A percentile compares a stretch with the other conserved stretches of the same genome.
Conservation (phyloP, 1,140 invertebrate genomes). For the Whitmania pigra region DNA sequence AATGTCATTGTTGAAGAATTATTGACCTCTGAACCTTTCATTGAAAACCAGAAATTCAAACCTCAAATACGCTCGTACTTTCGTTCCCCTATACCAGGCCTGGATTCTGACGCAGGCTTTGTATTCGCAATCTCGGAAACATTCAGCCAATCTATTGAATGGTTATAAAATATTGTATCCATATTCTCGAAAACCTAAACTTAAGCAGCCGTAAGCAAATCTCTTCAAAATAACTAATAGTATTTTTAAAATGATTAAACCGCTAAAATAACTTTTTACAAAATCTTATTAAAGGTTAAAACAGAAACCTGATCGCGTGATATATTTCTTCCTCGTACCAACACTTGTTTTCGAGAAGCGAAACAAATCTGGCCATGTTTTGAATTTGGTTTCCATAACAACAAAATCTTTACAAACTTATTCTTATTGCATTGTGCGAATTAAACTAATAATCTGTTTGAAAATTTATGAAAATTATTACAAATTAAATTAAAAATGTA, state of each 20-base stretch:
- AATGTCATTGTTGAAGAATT: not conserved
- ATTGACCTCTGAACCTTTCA: constrained; percentile 3
- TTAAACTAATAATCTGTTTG: too few species aligned
- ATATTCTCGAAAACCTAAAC: too few species aligned
- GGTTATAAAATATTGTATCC: not conserved
- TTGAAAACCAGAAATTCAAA: constrained; percentile 26
- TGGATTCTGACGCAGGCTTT: constrained; percentile 36
- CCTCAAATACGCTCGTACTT: constrained; percentile 35
- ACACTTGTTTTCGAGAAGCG: not conserved
- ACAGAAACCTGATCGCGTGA: not conserved
- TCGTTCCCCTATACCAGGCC: constrained; percentile 36
- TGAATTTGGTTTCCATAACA: not conserved
- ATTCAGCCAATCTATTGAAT: constrained; percentile 29
- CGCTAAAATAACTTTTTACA: too few species aligned
- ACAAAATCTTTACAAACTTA: constrained; percentile 2
- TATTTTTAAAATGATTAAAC: too few species aligned
- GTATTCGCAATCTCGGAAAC: constrained; percentile 33
- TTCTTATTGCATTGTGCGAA: not conserved
- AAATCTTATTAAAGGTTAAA: not conserved
- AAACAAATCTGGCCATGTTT: not conserved
- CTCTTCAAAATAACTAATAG: too few species aligned
- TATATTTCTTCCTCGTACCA: not conserved
- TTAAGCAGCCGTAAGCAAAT: too few species aligned
- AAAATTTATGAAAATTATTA: too few species aligned
- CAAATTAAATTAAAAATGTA: too few species aligned